Percentiles rank a stretch among this genome's conserved stretches.
Conservation (phyloP, 92 coral and sea anemone genomes). For the Porites cylindrica region DNA sequence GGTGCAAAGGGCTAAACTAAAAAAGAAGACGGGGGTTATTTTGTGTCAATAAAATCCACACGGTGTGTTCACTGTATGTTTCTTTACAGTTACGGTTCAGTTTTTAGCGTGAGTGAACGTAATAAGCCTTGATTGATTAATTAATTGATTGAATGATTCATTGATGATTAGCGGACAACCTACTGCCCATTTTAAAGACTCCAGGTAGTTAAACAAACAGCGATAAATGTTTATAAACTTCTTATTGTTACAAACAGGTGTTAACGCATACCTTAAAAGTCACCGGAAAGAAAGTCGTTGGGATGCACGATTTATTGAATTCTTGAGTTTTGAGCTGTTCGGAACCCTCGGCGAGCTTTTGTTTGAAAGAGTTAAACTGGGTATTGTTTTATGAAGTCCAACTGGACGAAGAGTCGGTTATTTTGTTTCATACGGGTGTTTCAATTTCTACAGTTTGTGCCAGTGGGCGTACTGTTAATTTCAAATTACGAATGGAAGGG, state of each 20-base stretch:
- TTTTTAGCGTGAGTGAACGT: background rate
- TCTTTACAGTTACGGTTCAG: background rate
- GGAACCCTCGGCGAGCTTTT: background rate
- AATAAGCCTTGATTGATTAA: background rate
- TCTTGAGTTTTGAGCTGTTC: background rate
- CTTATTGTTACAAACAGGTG: background rate
- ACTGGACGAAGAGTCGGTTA: background rate
- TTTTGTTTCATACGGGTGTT: background rate
- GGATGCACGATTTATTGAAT: background rate
- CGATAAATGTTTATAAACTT: background rate
- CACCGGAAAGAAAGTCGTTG: background rate
- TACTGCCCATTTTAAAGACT: background rate
- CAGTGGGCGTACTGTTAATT: background rate
- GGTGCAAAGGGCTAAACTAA: too few relatives aligned
- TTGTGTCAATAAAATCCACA: too few relatives aligned
- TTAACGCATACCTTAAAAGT: background rate
- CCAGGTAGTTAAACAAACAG: background rate
- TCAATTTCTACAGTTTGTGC: background rate
- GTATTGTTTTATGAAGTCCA: background rate
- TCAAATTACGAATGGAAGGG: background rate
- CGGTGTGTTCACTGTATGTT: background rate
- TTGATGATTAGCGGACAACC: background rate
- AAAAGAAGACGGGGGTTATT: too few relatives aligned
- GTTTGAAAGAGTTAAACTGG: background rate
- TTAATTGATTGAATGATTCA: slow-evolving; percentile 7